Base-by-base conservation (phyloP, 1,140 invertebrate genomes). In the Drosophila sp. region DNA sequence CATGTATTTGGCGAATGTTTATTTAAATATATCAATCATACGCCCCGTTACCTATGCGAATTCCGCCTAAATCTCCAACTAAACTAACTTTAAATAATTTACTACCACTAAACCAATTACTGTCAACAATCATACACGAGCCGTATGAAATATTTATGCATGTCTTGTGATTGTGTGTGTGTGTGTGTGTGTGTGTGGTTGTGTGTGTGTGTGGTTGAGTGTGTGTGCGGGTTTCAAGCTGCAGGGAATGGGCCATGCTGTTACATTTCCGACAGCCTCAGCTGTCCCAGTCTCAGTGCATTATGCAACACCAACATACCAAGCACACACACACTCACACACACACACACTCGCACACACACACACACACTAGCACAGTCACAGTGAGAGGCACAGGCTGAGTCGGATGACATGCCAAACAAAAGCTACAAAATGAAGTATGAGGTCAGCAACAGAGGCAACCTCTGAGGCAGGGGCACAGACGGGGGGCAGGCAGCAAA, bases 351-450 rank as follows among this genome's bases (percentile, higher is more conserved):
- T 8, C 7, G 17, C 35, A 67, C 29, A 35, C 3, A 35, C 41
- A 57, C 6, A n/a, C 41, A 54, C 17, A 32, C 32, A 60, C 10
- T 38, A 1, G 33, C 38, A 69, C 32, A 32, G 44, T 33, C n/a
- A 30, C 32, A 50, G 25, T 10, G 11, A 60, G 32, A 67, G 33
- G 47, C 29, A 33, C 27, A 63, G 44, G 17, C 63, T 64, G 56
- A 78, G 32, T 76, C 72, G 55, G 62, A 67, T 89, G 84, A 75
- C 76, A 74, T 68, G 76, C 75, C 68, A 89, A 89, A 89, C 84
- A 87, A 87, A 87, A 89, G 83, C 83, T 77, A 61, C 84, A 89
- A 89, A 89, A 89, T 87, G 84, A 87, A 89, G 83, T 87, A 87
- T 87, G 83, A 87, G 83, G 83, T 87, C 83, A 87, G 72, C 44